Base-by-base conservation (phyloP, 2,888 invertebrate genomes). In the Lingula anatina region DNA sequence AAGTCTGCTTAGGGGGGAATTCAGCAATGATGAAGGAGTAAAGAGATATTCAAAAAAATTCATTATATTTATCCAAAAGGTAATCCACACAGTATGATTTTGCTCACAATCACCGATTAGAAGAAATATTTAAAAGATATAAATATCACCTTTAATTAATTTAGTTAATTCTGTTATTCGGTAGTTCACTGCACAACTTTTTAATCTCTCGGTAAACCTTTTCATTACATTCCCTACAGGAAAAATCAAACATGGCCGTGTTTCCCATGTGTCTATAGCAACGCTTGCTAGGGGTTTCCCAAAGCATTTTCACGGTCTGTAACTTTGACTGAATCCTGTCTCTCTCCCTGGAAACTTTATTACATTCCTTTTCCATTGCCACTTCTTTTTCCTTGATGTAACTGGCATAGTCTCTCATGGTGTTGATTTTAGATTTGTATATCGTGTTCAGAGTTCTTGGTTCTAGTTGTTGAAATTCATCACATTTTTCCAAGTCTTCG, bases 381-480 rank as follows among this genome's bases (percentile, higher is more conserved):
- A 41, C 57, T 54, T 62, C 60, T 18, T 40, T 50, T 40, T 58
- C 54, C 47, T 54, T 58, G 7, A 61, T 28, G 3, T 57, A 59
- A 36, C 57, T 59, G 23, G 64, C 58, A 41, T 62, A 60, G 28
- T 59, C 53, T 36, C 58, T 45, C 47, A 62, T 50, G 57, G 56
- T 56, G 25, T 56, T 49, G 9, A 62, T 54, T 46, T 64, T 62
- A 31, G 56, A 57, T 36, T 59, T 61, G 40, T 59, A 60, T 23
- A 70, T 67, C 42, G 53, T 51, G 23, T 67, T 59, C 25, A 67
- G 55, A 46, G 68, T 68, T 43, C 63, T 59, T 2, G 61, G 51
- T 27, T 62, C 60, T 5, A 70, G 53, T 12, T 58, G 50, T 39
- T 51, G 44, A 38, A 55, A 63, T 46, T 57, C 54, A 3, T 64